Conservation (phyloP, 2,113 vertebrate genomes). For the Lampris megalopsis region DNA sequence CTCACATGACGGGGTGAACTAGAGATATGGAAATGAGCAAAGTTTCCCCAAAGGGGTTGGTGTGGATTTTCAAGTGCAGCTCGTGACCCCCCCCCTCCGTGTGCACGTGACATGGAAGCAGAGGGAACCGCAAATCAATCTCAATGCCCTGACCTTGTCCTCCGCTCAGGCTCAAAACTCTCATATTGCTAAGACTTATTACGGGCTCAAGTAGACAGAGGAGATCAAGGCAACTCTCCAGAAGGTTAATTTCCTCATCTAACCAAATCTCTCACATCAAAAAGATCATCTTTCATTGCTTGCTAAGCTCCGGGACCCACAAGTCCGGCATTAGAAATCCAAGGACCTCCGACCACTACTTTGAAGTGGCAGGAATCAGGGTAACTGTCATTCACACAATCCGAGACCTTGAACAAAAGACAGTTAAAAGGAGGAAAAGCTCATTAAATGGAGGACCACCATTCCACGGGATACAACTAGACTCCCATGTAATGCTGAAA, state of each 20-base stretch:
- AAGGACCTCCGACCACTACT: slow-evolving; percentile 58
- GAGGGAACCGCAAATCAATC: slow-evolving; percentile 11
- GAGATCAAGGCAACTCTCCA: slow-evolving; percentile 70
- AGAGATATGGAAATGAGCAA: slow-evolving; percentile 20
- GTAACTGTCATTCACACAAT: slow-evolving; percentile 57
- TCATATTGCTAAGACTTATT: slow-evolving; percentile 69
- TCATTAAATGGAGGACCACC: slow-evolving; percentile 64
- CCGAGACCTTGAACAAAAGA: slow-evolving; percentile 44
- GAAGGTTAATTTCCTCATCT: slow-evolving; percentile 76
- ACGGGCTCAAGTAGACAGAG: slow-evolving; percentile 62
- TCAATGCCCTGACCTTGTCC: slow-evolving; percentile 34
- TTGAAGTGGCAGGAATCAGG: slow-evolving; percentile 69
- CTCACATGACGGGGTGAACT: slow-evolving; percentile 16
- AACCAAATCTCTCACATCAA: slow-evolving; percentile 74
- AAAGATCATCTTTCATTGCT: slow-evolving; percentile 71
- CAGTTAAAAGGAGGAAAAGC: slow-evolving; percentile 61
- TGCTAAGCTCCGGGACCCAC: slow-evolving; percentile 61
- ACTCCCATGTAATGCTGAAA: slow-evolving; percentile 44
- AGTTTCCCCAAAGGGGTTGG: background rate
- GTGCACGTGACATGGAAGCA: slow-evolving; percentile 26
- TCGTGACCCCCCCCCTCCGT: background rate
- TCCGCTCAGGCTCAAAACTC: slow-evolving; percentile 42
- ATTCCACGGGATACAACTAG: slow-evolving; percentile 58
- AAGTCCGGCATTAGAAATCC: slow-evolving; percentile 51
- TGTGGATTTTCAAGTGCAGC: slow-evolving; percentile 24